A percentile compares a stretch with the other conserved stretches of the same genome.
These are phyloP conservation scores for Acleris cristana DNA, from an alignment of 2,888 invertebrate species.

Conservation along the genomic window DNA sequence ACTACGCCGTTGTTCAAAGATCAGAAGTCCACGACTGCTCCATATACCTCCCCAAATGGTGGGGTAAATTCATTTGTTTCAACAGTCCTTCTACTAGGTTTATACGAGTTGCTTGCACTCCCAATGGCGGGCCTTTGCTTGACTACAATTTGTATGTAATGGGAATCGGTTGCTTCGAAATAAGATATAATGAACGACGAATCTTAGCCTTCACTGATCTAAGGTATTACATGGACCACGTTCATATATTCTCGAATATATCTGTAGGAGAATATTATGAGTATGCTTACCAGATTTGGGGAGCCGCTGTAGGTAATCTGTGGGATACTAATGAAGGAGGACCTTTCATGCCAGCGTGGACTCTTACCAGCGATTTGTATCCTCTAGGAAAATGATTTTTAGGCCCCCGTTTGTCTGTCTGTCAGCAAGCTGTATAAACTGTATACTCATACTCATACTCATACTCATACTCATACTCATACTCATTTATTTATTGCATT, in stretches of 20 bases:
- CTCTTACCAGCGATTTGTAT: conserved; percentile 18
- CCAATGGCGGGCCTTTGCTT: conserved; percentile 57
- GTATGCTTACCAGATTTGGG: conserved; percentile 27
- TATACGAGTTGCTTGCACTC: conserved; percentile 47
- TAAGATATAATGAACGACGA: conserved; percentile 54
- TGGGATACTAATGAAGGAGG: not conserved
- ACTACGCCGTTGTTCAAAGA: conserved; percentile 2
- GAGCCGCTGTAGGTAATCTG: conserved; percentile 9
- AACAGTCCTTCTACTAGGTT: not conserved
- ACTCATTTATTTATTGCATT: too few relatives aligned
- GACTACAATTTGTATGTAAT: conserved; percentile 34
- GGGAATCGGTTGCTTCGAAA: conserved; percentile 63
- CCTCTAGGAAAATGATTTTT: conserved; percentile 22
- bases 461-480: too few relatives aligned
- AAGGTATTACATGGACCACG: conserved; percentile 27
- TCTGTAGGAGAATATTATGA: conserved; percentile 26
- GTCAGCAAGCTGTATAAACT: not conserved
- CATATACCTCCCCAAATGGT: conserved; percentile 25
- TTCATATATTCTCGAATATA: conserved; percentile 24
- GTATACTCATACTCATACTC: too few relatives aligned
- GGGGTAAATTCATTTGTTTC: conserved; percentile 29
- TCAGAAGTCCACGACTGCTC: conserved; percentile 14
- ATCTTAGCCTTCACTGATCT: conserved; percentile 47
- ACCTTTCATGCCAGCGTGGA: conserved; percentile 12
- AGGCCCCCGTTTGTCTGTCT: not conserved